These are phyloP conservation scores for Lepidochrysops patricia DNA, from an alignment of 2,888 invertebrate genomes.

Conservation along the genomic window DNA sequence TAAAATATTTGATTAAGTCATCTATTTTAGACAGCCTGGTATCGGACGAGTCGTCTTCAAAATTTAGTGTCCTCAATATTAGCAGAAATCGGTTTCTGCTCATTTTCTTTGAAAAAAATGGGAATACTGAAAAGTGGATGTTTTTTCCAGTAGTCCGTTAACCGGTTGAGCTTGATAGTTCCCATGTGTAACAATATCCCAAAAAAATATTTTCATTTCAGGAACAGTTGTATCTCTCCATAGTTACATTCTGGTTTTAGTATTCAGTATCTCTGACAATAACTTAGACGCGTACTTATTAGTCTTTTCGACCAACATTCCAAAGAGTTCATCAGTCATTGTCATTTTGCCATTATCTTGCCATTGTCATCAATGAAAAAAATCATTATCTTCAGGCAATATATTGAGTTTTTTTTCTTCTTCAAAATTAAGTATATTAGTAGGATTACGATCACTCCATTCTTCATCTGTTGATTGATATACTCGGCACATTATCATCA, in stretches of 20 bases:
- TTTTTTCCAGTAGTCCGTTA: constrained; percentile 24
- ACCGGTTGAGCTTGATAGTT: constrained; percentile 22
- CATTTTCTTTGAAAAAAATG: background rate
- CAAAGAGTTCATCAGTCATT: constrained; percentile 22
- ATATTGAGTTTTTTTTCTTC: constrained; percentile 17
- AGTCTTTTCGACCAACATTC: background rate
- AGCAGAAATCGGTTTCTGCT: background rate
- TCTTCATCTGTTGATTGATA: constrained; percentile 13
- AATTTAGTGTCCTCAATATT: background rate
- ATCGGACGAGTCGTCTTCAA: background rate
- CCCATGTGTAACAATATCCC: constrained; percentile 19
- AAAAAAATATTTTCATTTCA: background rate
- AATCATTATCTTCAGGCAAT: constrained; percentile 18
- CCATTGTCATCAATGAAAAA: too few relatives aligned
- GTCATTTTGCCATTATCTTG: too few relatives aligned
- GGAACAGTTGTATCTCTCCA: background rate
- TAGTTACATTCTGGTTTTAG: background rate
- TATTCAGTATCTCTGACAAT: background rate
- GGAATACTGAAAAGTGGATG: constrained; percentile 21
- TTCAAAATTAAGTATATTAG: constrained; percentile 9
- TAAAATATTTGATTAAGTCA: background rate
- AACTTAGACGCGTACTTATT: background rate
- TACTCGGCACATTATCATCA: background rate
- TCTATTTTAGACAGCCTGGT: background rate
- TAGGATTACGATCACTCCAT: constrained; percentile 14